Evolutionary conservation across 2,888 invertebrate species (phyloP), one percentile per base, ranked within the genome.

Genomic region (Nomada lathburiana): DNA sequence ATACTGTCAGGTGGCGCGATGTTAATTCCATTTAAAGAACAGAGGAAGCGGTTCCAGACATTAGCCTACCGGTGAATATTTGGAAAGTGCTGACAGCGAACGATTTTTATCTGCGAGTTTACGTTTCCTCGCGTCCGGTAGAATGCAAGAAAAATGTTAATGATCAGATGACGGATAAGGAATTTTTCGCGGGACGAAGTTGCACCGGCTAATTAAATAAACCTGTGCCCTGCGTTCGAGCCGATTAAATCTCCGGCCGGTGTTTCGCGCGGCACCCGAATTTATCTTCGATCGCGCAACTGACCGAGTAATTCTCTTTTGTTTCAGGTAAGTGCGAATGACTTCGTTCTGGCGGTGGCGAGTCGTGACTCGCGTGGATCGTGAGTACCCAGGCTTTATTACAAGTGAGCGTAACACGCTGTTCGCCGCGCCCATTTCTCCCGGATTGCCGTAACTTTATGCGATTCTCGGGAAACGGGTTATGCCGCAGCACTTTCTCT

Each of bases 271-370:
- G 42, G 62, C 50, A n/a, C 29, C 36, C n/a, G 50, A 20, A 74
- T 74, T 84, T 71, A 82, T 65, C 71, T 85, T 2, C 18, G 80
- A 80, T 80, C 80, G 73, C 80, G 67, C 63, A 80, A 78, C 74
- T 82, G 68, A 81, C 81, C 81, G 63, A 74, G 62, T 79, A 55
- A 74, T 77, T 81, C 80, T 78, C 68, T 87, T 82, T 91, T 92
- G 90, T 91, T 92, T 85, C 83, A 91, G 92, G 90, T 91, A 89
- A 92, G 92, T 89, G 81, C 60, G 80, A 81, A 70, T 75, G 63
- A 79, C 70, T 63, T 73, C 47, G 77, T 76, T 57, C 62, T n/a
- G 50, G 23, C 57, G 53, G 57, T 67, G 47, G 57, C 47, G 26
- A 62, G 55, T 4, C 47, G 68, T 55, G 42, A 53, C 71, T 74